phyloP scores from a whole-genome alignment of 92 coral and sea anemone genomes.

The Plumapathes pennacea region DNA sequence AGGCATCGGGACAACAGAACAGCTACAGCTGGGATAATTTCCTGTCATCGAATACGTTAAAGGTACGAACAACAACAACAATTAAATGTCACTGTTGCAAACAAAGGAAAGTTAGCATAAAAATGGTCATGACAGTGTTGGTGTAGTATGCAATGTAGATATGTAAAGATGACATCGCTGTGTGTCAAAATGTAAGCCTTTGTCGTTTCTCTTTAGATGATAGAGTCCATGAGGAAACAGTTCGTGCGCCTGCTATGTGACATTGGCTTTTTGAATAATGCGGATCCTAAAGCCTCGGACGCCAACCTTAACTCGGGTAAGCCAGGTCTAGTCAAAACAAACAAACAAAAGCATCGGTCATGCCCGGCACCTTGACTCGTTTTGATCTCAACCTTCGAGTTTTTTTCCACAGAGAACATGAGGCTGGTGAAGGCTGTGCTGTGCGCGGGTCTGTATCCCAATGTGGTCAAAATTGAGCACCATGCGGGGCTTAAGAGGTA shows the following conservation, averaged over 20 bases:
- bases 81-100: too few species aligned
- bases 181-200: background rate
- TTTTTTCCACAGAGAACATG: constrained; percentile 54
- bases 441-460: constrained; percentile 97
- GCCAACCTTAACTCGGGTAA: constrained; percentile 86
- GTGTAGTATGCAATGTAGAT: too few species aligned
- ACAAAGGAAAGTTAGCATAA: too few species aligned
- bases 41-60: constrained; percentile 77
- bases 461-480: constrained; percentile 70
- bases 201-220: constrained; percentile 59
- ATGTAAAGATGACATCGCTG: too few species aligned
- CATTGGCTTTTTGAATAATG: constrained; percentile 77
- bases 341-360: too few species aligned
- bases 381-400: background rate
- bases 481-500: constrained; percentile 54
- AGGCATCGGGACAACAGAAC: constrained; percentile 55
- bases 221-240: constrained; percentile 78
- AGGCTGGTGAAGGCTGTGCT: constrained; percentile 84
- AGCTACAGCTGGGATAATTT: constrained; percentile 88
- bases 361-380: too few species aligned
- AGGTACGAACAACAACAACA: too few species aligned
- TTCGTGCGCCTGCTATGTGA: constrained; percentile 56
- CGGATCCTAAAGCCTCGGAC: constrained; percentile 52
- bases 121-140: too few species aligned
- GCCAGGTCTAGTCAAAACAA: too few species aligned